Percentiles rank a stretch among this genome's conserved stretches.
Conservation (phyloP, 2,797 vertebrate genomes). For the Jordanella pulchra region DNA sequence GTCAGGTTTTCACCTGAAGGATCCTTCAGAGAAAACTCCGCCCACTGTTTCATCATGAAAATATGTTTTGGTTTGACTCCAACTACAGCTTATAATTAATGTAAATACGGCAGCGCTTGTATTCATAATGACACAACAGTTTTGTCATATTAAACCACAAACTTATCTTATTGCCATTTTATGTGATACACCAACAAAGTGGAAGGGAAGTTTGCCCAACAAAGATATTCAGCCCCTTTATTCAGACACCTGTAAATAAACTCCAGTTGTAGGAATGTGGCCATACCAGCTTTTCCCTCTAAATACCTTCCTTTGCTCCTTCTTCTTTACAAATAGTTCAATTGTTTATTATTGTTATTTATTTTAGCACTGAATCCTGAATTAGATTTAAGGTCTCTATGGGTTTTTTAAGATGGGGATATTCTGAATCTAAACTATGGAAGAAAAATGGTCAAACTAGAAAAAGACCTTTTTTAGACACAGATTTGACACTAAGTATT, state of each 20-base stretch:
- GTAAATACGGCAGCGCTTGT: background rate
- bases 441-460: too few relatives aligned
- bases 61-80: background rate
- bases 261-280: background rate
- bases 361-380: too few relatives aligned
- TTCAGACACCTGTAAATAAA: background rate
- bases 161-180: background rate
- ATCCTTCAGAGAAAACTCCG: background rate
- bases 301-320: background rate
- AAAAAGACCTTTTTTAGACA: too few relatives aligned
- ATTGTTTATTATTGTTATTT: background rate
- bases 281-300: background rate
- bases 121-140: background rate
- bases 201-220: too few relatives aligned
- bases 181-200: background rate
- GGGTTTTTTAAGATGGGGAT: too few relatives aligned
- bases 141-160: background rate
- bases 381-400: too few relatives aligned
- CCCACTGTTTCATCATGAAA: background rate
- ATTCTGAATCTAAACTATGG: too few relatives aligned
- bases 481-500: too few relatives aligned
- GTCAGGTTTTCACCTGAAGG: slow-evolving; percentile 1
- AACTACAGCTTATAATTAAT: background rate
- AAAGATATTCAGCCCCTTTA: background rate
- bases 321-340: background rate